Conservation (phyloP, 2,113 vertebrate genomes). For the Lepidothrix coronata region DNA sequence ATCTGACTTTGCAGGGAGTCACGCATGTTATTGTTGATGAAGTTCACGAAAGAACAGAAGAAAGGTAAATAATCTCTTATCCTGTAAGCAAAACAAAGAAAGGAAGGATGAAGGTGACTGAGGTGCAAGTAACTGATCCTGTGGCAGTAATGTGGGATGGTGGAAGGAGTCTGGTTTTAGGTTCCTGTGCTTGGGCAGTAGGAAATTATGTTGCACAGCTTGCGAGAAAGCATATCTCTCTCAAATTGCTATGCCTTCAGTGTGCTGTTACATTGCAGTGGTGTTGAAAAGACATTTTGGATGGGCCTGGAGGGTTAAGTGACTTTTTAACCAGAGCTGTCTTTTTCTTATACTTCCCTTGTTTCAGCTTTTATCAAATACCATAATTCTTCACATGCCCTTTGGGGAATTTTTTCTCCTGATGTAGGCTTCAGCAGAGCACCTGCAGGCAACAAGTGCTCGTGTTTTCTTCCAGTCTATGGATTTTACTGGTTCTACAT, state of each 20-base stretch:
- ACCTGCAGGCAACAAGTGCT: background rate
- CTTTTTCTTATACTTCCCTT: background rate
- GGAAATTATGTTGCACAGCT: background rate
- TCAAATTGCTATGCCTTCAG: background rate
- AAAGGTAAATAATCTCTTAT: slow-evolving; percentile 81
- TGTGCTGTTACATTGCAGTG: background rate
- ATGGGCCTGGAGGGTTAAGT: background rate
- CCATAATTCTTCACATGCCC: background rate
- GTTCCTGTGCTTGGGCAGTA: background rate
- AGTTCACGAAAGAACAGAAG: slow-evolving; percentile 95
- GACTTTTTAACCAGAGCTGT: background rate
- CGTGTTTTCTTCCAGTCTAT: background rate
- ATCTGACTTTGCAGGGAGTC: slow-evolving; percentile 82
- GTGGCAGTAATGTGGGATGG: background rate
- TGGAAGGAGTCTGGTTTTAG: background rate
- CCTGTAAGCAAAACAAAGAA: background rate
- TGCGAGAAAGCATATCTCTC: background rate
- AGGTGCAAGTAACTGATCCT: background rate
- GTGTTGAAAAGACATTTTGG: background rate
- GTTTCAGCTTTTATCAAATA: background rate
- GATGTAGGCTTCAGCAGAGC: background rate
- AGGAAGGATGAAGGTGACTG: background rate
- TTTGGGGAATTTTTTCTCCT: background rate
- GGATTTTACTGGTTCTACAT: background rate
- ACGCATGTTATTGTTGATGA: slow-evolving; percentile 95